phyloP scores from a whole-genome alignment of 2,113 vertebrate species.

The Pyxicephalus adspersus region DNA sequence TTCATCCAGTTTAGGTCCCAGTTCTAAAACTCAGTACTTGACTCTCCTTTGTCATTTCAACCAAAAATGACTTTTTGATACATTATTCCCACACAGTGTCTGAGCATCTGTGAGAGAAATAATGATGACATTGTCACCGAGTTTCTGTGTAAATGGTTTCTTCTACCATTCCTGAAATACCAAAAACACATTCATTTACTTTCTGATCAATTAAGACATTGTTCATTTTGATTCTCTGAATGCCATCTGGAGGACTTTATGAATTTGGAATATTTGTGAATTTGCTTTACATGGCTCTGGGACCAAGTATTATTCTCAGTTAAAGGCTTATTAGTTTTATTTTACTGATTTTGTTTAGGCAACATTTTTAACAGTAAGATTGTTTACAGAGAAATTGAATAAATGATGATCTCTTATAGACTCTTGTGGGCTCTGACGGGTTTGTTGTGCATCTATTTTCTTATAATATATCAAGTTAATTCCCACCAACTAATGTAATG shows the following conservation, averaged over 20 bases:
- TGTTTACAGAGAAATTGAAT: too few relatives aligned
- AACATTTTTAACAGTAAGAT: too few relatives aligned
- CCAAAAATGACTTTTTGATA: constrained; percentile 1
- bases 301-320: too few relatives aligned
- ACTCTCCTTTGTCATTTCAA: constrained; percentile 23
- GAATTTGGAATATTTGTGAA: too few relatives aligned
- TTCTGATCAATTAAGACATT: constrained; percentile 1
- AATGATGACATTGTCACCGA: constrained; percentile 39
- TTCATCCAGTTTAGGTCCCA: background rate
- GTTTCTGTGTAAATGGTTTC: constrained; percentile 3
- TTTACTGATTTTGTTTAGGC: too few relatives aligned
- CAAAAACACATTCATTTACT: constrained; percentile 1
- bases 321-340: too few relatives aligned
- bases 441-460: too few relatives aligned
- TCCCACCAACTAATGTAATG: too few relatives aligned
- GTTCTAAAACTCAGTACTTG: constrained; percentile 15
- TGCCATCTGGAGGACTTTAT: constrained; percentile 9
- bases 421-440: too few relatives aligned
- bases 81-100: constrained; percentile 41
- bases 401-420: too few relatives aligned
- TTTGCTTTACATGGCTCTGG: too few relatives aligned
- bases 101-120: constrained; percentile 38
- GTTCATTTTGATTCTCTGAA: background rate
- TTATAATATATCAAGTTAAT: too few relatives aligned
- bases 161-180: constrained; percentile 27